Percentiles rank a stretch among this genome's conserved stretches.
phyloP scores from a whole-genome alignment of 2,797 vertebrate species.

The Tamandua tetradactyla region DNA sequence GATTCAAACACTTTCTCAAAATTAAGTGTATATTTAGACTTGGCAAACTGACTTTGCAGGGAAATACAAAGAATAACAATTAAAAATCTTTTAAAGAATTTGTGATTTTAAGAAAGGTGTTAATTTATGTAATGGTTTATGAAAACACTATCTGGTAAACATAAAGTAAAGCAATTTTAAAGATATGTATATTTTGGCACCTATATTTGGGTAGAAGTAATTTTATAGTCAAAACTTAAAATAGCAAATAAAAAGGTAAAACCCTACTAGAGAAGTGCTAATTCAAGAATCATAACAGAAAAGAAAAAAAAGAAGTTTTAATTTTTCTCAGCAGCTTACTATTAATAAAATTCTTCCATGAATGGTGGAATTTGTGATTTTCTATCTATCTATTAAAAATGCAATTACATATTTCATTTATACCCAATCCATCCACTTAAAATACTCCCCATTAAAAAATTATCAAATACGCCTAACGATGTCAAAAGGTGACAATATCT shows the following conservation, averaged over 20 bases:
- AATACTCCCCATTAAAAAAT: constrained; percentile 72
- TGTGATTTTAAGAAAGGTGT: background rate
- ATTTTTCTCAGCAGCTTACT: constrained; percentile 11
- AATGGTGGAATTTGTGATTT: background rate
- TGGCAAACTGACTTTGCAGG: background rate
- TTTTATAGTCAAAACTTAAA: constrained; percentile 43
- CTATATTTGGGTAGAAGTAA: background rate
- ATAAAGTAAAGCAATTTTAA: background rate
- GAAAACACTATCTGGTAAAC: background rate
- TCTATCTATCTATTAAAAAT: constrained; percentile 55
- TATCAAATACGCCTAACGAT: constrained; percentile 69
- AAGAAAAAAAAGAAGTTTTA: background rate
- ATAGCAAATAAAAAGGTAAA: background rate
- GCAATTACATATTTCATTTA: constrained; percentile 48
- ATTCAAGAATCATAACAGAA: background rate
- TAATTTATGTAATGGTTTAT: background rate
- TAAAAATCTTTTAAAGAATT: constrained; percentile 1
- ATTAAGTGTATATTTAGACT: background rate
- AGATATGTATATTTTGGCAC: background rate
- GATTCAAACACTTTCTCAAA: background rate
- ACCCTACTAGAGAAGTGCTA: background rate
- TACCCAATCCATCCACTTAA: constrained; percentile 61
- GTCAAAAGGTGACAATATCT: constrained; percentile 75
- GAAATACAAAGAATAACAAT: background rate
- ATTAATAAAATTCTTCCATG: background rate